Percentiles rank a stretch among this genome's conserved stretches.
phyloP scores from a whole-genome alignment of 2,888 invertebrate genomes.

The Miltochrista miniata region DNA sequence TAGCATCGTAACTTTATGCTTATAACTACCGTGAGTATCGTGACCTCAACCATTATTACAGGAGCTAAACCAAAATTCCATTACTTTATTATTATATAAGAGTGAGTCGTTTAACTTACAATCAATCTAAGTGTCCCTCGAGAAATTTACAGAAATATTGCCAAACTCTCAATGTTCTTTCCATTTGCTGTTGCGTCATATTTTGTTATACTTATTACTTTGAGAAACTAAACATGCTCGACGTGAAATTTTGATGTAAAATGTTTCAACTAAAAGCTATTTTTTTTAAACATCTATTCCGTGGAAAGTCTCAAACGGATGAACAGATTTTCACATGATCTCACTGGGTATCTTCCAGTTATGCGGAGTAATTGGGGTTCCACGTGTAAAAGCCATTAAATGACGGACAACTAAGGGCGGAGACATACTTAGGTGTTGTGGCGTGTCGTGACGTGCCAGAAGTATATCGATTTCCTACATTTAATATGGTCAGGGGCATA shows the following conservation, averaged over 20 bases:
- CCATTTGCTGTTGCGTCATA: conserved; percentile 6
- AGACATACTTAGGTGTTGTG: too few relatives aligned
- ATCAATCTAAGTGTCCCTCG: background rate
- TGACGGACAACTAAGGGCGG: too few relatives aligned
- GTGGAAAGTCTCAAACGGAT: too few relatives aligned
- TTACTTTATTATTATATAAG: background rate
- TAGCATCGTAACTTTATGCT: background rate
- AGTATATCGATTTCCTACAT: too few relatives aligned
- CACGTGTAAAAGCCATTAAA: too few relatives aligned
- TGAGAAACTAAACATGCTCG: conserved; percentile 2
- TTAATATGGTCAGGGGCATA: too few relatives aligned
- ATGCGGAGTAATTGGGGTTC: too few relatives aligned
- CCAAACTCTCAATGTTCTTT: too few relatives aligned
- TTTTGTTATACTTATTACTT: conserved; percentile 6
- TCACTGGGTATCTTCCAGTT: too few relatives aligned
- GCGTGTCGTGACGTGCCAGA: too few relatives aligned
- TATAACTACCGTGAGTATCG: background rate
- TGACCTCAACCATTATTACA: background rate
- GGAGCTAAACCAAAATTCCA: background rate
- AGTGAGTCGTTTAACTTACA: background rate
- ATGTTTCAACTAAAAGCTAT: background rate
- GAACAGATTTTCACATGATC: too few relatives aligned
- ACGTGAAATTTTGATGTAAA: conserved; percentile 6
- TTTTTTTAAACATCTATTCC: background rate
- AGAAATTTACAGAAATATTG: conserved; percentile 2